Base-by-base conservation (phyloP, 2,888 invertebrate genomes). In the Volucella inflata region DNA sequence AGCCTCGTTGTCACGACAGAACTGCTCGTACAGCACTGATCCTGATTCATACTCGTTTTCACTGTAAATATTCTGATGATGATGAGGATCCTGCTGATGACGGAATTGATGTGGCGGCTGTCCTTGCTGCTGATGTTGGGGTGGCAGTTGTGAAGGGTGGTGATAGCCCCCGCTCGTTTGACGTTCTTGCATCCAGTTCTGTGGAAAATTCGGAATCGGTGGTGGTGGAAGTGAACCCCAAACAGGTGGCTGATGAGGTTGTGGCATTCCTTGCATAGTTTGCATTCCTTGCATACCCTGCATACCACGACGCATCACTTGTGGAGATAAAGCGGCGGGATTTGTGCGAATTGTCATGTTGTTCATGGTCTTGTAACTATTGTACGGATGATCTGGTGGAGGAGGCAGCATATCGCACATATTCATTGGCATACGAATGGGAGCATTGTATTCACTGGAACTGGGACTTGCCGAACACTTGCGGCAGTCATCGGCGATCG, bases 391-490 rank as follows among this genome's bases (percentile, higher is more conserved):
- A 91, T 94, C 94, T 30, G 88, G 88, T 48, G 89, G 89, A 88
- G 94, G 94, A 81, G 94, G 94, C 88, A 94, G 90, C 93, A 94
- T 94, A 92, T 94, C 94, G 92, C 94, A 94, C 92, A 94, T 94
- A 92, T 94, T 94, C 90, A 93, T 93, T 92, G 93, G 93, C 89
- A 92, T 92, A 89, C 88, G 83, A 12, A 88, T 77, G 16, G 89
- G 88, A n/a, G 88, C 88, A 67, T 89, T 94, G 85, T 94, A 93
- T 83, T 94, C 93, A 84, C 93, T 94, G 0, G 94, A 94, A 16
- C 93, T 93, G 30, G 94, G 94, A 88, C 94, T 94, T 2, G 93
- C 92, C 38, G 93, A 93, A 87, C 88, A 88, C 90, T 94, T 94
- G 87, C 93, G 91, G 87, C 93, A 94, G 93, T 94, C 94, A 90